Base-by-base conservation (phyloP, 2,113 vertebrate species). In the Serilophus lunatus region DNA sequence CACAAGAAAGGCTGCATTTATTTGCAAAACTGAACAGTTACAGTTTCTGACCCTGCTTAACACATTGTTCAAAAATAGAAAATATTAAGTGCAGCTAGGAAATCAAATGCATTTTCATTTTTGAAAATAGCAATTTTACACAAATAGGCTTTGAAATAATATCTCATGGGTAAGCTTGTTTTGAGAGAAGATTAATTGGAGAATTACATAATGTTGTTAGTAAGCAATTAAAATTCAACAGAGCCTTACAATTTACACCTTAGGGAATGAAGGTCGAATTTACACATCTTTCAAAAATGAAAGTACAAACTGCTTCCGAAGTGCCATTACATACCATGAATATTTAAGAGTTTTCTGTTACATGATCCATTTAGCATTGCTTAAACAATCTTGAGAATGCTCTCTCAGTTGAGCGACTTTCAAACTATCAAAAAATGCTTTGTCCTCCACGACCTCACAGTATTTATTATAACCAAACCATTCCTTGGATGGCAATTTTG, bases 181-280 rank as follows among this genome's bases (percentile, higher is more conserved):
- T 97, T 77, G 68, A 94, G 82, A 88, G 91, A 92, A 93, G 79
- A 93, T 91, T 92, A 93, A 90, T 92, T 90, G 61, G n/a, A 88
- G 66, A 96, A 96, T 88, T 94, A 88, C 87, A 82, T 90, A 89
- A 71, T 45, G 61, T 61, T 92, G 69, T 96, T 95, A 95, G 79
- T 89, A 95, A 91, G 79, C 86, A 96, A 96, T 96, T 97, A 97
- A 96, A 96, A 94, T 94, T 96, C 90, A 97, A 80, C 86, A 56
- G 61, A 95, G 83, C 76, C 82, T 95, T 95, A 93, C 86, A 80
- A 95, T 97, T 91, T 92, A 72, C 40, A 86, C 70, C 79, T 92
- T 76, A 66, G 86, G 75, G 79, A 82, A 33, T 1, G 4, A 49
- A 88, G 70, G 64, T 65, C 1, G 10, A 88, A 90, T 92, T 88